Conservation (phyloP, 2,888 invertebrate genomes). For the Hemicrepidius hirtus region DNA sequence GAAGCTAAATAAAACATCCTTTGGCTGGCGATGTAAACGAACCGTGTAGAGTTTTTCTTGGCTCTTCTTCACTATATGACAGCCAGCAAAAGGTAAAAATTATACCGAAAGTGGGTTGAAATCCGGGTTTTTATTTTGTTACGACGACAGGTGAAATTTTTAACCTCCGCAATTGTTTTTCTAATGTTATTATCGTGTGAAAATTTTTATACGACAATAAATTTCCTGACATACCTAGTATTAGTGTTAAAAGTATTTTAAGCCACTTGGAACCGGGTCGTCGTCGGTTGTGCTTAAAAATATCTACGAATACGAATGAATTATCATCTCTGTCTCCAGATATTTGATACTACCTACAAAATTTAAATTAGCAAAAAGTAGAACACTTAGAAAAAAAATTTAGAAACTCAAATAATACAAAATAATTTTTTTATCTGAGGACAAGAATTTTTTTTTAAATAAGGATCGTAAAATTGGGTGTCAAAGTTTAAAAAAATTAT, state of each 20-base stretch:
- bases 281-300: conserved; percentile 21
- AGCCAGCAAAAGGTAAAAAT: not conserved
- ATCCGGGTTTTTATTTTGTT: not conserved
- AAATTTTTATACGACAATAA: conserved; percentile 15
- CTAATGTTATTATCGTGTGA: not conserved
- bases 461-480: no score
- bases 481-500: not conserved
- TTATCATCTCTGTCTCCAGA: conserved; percentile 24
- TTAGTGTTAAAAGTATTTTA: conserved; percentile 22
- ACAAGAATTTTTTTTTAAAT: no score
- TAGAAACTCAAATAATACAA: not conserved
- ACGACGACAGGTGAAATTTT: conserved; percentile 12
- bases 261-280: conserved; percentile 32
- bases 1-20: conserved; percentile 21
- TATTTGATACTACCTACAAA: not conserved
- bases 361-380: not conserved
- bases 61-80: conserved; percentile 3
- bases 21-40: conserved; percentile 19
- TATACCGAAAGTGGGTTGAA: conserved; percentile 14
- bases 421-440: not conserved
- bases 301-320: conserved; percentile 34
- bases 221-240: conserved; percentile 6
- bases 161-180: not conserved
- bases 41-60: conserved; percentile 26
- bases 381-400: not conserved